phyloP scores from a whole-genome alignment of 2,797 vertebrate genomes.

The Smutsia temminckii region DNA sequence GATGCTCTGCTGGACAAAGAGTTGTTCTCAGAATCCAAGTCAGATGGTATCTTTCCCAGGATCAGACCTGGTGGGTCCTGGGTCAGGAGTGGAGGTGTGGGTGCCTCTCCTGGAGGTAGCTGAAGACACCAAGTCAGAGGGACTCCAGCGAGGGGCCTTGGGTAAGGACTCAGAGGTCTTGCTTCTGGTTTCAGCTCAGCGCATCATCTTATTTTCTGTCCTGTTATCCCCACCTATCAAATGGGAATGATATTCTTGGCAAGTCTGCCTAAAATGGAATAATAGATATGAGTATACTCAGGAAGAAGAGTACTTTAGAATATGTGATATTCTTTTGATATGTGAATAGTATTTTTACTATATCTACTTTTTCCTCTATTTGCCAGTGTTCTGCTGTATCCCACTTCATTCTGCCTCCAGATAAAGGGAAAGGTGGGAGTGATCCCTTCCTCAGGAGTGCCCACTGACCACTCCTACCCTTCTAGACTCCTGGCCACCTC shows the following conservation, averaged over 20 bases:
- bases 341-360: not conserved
- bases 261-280: not conserved
- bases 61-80: accelerated
- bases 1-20: not conserved
- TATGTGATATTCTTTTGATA: not conserved
- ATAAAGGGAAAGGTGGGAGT: not conserved
- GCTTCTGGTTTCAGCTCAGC: not conserved
- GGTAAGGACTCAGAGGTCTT: not conserved
- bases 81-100: not conserved
- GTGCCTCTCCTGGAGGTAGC: not conserved
- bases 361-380: not conserved
- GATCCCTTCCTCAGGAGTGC: not conserved
- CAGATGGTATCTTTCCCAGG: not conserved
- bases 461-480: not conserved
- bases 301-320: not conserved
- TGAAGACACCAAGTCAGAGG: not conserved
- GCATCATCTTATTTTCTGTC: not conserved
- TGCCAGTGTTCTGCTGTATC: not conserved
- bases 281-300: not conserved
- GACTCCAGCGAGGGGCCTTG: not conserved
- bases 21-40: not conserved
- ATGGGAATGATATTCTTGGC: not conserved
- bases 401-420: not conserved
- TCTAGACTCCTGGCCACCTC: not conserved
- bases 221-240: not conserved